Conservation (phyloP, 2,888 invertebrate genomes). For the Mesoligia furuncula region DNA sequence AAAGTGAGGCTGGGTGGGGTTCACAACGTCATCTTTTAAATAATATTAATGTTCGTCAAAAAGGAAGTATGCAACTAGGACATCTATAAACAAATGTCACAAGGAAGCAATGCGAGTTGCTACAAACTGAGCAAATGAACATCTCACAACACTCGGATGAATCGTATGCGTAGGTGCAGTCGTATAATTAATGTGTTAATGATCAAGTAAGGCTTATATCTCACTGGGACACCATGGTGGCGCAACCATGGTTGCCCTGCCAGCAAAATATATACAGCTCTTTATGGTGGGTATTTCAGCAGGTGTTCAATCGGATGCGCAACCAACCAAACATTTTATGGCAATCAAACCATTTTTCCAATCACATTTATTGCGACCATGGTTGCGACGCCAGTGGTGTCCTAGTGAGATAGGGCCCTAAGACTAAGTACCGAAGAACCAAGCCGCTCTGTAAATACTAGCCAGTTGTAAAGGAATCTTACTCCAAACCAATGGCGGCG, state of each 20-base stretch:
- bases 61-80: slow-evolving; percentile 45
- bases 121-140: slow-evolving; percentile 51
- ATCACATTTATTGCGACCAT: too few relatives aligned
- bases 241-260: too few relatives aligned
- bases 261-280: too few relatives aligned
- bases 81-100: slow-evolving; percentile 33
- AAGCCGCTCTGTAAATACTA: slow-evolving; percentile 20
- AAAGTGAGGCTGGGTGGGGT: slow-evolving; percentile 14
- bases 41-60: slow-evolving; percentile 24
- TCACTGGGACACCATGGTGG: too few relatives aligned
- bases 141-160: slow-evolving; percentile 50
- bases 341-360: too few relatives aligned
- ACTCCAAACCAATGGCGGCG: too few relatives aligned
- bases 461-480: slow-evolving; percentile 9
- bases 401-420: too few relatives aligned
- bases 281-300: too few relatives aligned
- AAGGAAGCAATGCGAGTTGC: slow-evolving; percentile 33
- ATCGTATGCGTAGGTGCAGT: slow-evolving; percentile 35
- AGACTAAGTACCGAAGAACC: slow-evolving; percentile 5
- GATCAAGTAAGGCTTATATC: slow-evolving; percentile 22
- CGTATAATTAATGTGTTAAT: slow-evolving; percentile 33
- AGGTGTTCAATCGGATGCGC: too few relatives aligned
- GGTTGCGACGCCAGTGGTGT: too few relatives aligned
- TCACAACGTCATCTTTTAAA: slow-evolving; percentile 1
- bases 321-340: too few relatives aligned